Conservation (phyloP, 2,888 invertebrate species). For the Heliothis peltigera region DNA sequence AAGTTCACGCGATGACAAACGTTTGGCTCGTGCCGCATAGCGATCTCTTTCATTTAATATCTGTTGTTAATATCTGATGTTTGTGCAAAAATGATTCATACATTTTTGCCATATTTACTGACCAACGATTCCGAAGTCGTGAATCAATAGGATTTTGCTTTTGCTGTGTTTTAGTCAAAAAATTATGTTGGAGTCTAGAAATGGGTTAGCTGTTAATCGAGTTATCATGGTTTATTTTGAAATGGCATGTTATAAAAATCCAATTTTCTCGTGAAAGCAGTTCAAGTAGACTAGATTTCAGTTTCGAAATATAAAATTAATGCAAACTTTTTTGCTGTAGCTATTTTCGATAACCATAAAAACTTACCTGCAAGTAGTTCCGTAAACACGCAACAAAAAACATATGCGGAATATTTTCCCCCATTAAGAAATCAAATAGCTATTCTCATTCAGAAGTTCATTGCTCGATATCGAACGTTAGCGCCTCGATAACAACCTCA, state of each 20-base stretch:
- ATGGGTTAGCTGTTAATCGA: background rate
- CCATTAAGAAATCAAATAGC: conserved; percentile 45
- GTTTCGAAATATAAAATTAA: background rate
- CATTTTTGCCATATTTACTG: conserved; percentile 39
- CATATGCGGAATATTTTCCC: conserved; percentile 34
- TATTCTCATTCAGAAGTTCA: conserved; percentile 74
- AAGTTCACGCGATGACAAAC: conserved; percentile 54
- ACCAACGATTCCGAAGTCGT: conserved; percentile 48
- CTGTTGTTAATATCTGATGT: conserved; percentile 29
- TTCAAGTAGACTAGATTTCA: too few relatives aligned
- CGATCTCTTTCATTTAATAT: conserved; percentile 29
- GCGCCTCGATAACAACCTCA: conserved; percentile 76
- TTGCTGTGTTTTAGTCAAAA: conserved; percentile 15
- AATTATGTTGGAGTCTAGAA: background rate
- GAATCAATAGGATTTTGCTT: conserved; percentile 45
- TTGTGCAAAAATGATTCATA: conserved; percentile 41
- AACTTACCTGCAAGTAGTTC: conserved; percentile 17
- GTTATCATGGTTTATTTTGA: background rate
- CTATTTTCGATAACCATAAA: background rate
- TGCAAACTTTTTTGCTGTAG: background rate
- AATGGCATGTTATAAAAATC: too few relatives aligned
- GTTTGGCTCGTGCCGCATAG: conserved; percentile 39
- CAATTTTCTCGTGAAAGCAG: too few relatives aligned
- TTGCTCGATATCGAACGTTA: conserved; percentile 75
- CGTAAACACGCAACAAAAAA: conserved; percentile 26